Evolutionary conservation across 2,888 invertebrate genomes (phyloP), one percentile per base, ranked within the genome.

Genomic region (Acronicta aceris): DNA sequence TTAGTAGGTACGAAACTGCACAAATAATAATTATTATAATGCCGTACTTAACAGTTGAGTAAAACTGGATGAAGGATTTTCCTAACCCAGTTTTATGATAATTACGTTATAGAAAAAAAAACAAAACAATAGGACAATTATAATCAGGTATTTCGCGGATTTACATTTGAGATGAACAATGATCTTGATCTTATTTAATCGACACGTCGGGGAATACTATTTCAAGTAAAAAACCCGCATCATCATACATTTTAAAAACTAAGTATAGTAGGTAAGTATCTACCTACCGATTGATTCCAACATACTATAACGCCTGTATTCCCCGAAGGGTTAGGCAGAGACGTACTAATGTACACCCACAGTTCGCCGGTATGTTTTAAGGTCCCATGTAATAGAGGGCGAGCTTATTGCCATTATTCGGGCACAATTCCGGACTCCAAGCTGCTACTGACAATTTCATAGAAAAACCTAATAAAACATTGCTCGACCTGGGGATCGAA

Each of bases 121-220:
- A 46, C 12, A 47, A n/a, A 58, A 68, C 60, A 73, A 73, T 60
- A 25, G 42, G 42, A 48, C 52, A 42, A 67, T 67, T 72, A 71
- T 41, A 21, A 36, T 12, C 13, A 30, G 10, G 6, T 48, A 41
- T 41, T 42, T 16, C 9, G 12, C 36, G 10, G n/a, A 30, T 16
- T 33, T 33, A 40, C 45, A 40, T 41, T 33, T 49, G n/a, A 42
- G 42, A 63, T 56, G 15, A 25, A 33, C 17, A n/a, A 16, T 9
- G 3, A 40, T 58, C 27, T 41, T 53, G 17, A 33, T 41, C 13
- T 9, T 5, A 10, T 33, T 49, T n/a, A 60, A 41, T 71, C 48
- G 53, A 15, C 15, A 15, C 41, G 30, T 38, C 46, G n/a, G 36
- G 40, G 47, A 55, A 55, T 33, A 45, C 25, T 52, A 55, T 40